Evolutionary conservation across 2,888 invertebrate species (phyloP).

Genomic region (Apamea sordens): DNA sequence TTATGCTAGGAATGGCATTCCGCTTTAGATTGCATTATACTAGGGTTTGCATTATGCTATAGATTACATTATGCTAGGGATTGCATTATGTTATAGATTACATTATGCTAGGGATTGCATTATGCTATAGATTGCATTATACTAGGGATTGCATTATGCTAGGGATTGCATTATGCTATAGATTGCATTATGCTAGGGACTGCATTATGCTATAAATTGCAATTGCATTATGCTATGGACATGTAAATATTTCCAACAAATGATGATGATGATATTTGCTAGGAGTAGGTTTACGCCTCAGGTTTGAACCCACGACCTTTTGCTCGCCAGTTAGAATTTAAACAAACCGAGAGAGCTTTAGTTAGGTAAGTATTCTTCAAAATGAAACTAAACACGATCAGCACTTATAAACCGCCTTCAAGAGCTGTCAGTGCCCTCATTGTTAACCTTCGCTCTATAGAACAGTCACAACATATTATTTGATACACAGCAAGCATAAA

Average conservation of each 20-base stretch:
- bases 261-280: background rate
- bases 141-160: no score
- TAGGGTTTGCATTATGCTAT: background rate
- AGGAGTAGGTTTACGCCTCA: background rate
- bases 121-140: background rate
- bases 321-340: background rate
- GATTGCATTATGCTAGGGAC: no score
- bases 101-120: background rate
- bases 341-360: background rate
- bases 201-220: no score
- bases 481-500: background rate
- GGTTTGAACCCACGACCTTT: background rate
- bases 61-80: background rate
- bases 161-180: no score
- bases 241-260: no score
- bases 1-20: no score
- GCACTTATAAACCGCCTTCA: no score
- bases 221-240: background rate
- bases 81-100: background rate
- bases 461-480: background rate
- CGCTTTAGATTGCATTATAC: background rate
- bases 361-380: background rate
- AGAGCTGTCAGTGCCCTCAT: no score
- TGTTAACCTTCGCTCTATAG: conserved; percentile 17
- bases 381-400: no score